phyloP scores from a whole-genome alignment of 2,113 vertebrate genomes.

The Gymnobelideus leadbeateri region DNA sequence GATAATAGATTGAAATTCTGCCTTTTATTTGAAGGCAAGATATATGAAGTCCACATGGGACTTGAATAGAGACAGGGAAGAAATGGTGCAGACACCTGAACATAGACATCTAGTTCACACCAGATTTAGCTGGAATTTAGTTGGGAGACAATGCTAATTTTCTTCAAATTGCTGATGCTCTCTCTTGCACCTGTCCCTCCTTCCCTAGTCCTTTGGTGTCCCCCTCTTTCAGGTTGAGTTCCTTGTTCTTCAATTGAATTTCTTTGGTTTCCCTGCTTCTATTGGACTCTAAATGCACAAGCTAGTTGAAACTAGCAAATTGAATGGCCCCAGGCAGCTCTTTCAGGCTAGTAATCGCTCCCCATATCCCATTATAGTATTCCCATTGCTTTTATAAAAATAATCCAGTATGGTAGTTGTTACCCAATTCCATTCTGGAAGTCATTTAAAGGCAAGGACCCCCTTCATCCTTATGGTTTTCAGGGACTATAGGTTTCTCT shows the following conservation, averaged over 20 bases:
- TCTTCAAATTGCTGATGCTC: not conserved
- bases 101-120: not conserved
- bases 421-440: conserved; percentile 57
- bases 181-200: not conserved
- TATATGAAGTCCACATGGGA: not conserved
- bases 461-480: conserved; percentile 6
- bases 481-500: conserved; percentile 23
- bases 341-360: not conserved
- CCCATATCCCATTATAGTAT: not conserved
- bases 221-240: not conserved
- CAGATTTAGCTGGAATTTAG: not conserved
- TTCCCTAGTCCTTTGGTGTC: not conserved
- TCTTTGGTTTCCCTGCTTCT: conserved; percentile 18
- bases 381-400: conserved; percentile 52
- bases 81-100: not conserved
- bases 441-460: conserved; percentile 53
- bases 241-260: not conserved
- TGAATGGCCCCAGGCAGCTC: conserved; percentile 34
- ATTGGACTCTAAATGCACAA: conserved; percentile 22
- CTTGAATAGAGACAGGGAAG: not conserved
- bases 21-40: not conserved
- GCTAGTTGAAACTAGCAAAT: conserved; percentile 10
- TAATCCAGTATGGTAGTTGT: not conserved
- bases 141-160: not conserved
- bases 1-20: not conserved